These are phyloP conservation scores for Enteromius afrohamiltoni DNA, from an alignment of 2,797 vertebrate genomes.

Conservation along the genomic window DNA sequence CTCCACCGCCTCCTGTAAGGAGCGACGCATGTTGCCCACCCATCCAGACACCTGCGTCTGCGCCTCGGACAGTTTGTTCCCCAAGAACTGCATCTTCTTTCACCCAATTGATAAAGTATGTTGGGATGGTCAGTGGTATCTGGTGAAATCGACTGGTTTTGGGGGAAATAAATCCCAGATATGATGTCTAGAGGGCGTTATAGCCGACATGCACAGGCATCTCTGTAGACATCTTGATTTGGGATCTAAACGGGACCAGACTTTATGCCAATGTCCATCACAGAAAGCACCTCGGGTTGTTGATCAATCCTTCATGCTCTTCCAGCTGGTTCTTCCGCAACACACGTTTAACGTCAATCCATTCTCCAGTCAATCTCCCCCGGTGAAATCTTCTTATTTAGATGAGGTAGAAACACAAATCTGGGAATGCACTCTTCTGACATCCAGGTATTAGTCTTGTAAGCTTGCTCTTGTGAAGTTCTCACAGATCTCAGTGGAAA, in stretches of 20 bases:
- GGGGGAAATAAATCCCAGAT: neutral
- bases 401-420: conserved; percentile 2
- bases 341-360: conserved; percentile 34
- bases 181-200: neutral
- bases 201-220: neutral
- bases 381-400: neutral
- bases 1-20: conserved; percentile 86
- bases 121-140: neutral
- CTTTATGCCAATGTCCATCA: neutral
- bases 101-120: neutral
- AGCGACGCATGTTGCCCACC: conserved; percentile 85
- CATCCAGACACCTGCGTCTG: conserved; percentile 87
- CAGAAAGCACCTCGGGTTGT: conserved; percentile 49
- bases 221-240: conserved; percentile 4
- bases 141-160: neutral
- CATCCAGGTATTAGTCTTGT: neutral
- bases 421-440: neutral
- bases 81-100: conserved; percentile 86
- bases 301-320: conserved; percentile 30
- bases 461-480: neutral
- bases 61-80: conserved; percentile 86
- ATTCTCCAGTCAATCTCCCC: conserved; percentile 6
- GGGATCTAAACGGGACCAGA: neutral
- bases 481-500: conserved; percentile 24
- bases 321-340: conserved; percentile 37